Base-by-base conservation (phyloP, 2,888 invertebrate species). In the Polylopha cassiicola region DNA sequence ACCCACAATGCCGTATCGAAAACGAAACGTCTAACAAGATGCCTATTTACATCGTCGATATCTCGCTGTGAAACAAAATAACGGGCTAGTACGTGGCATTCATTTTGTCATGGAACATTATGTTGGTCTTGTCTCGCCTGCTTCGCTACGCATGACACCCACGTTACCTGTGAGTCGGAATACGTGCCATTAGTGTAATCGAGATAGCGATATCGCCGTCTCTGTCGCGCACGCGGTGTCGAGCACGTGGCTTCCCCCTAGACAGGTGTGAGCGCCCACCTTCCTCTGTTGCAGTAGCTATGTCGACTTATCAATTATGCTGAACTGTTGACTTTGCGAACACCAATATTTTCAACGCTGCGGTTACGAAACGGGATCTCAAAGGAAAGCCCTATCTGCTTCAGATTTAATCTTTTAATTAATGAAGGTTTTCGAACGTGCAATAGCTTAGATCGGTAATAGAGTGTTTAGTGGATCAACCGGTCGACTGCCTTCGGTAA, bases 291-390 rank as follows among this genome's bases (percentile, higher is more conserved):
- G 8, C 61, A 65, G 65, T 67, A 64, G 61, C 64, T 61, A 62
- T 64, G 73, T 65, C 67, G 66, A 72, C 73, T 39, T 44, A 49
- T 75, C 72, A 77, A 77, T 78, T 78, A 73, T 61, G 61, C 61
- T 63, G 66, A 73, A 71, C 61, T 75, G 76, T 74, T 76, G 71
- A 75, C 69, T 72, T 61, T 65, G 62, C 49, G 56, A 60, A 64
- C 57, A 63, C 50, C 60, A 58, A 63, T 69, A 62, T 73, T 67
- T 74, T 68, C 59, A 59, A 52, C 53, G 58, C 54, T 50, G 46
- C 37, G 47, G 47, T 29, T 44, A 43, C 48, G 46, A 51, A 51
- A 50, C 51, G 48, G 51, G 36, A 23, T 24, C 24, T 17, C 6
- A 27, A 22, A 29, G 26, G n/a, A n/a, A 31, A 56, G 43, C 37